Percentiles rank a stretch among this genome's conserved stretches.
Evolutionary conservation across 1,140 invertebrate genomes (phyloP).

Genomic region (Pseudomyrmex cubaensis): DNA sequence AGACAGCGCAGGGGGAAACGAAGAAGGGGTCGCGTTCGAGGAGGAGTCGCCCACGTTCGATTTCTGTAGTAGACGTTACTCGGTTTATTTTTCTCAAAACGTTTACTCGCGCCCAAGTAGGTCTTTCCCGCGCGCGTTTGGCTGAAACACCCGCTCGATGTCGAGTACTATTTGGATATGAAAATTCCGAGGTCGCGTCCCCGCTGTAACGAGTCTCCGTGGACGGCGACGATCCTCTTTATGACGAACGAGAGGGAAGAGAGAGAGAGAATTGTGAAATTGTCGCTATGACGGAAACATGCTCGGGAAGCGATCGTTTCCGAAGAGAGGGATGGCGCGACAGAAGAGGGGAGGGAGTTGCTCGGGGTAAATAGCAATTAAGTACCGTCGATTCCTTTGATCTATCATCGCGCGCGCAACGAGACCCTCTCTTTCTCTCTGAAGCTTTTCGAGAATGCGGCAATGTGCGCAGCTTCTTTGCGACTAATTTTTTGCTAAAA

Average conservation of each 20-base stretch:
- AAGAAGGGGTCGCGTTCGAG: constrained; percentile 11
- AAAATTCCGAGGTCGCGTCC: constrained; percentile 20
- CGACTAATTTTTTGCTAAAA: not conserved
- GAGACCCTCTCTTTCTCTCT: not conserved
- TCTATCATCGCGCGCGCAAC: constrained; percentile 47
- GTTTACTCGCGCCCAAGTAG: constrained; percentile 35
- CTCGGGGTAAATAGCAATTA: constrained; percentile 75
- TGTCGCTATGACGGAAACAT: constrained; percentile 7
- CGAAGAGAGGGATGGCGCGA: not conserved
- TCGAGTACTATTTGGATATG: constrained; percentile 55
- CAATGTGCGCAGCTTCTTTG: not conserved
- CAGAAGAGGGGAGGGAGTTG: not conserved
- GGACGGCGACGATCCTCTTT: constrained; percentile 8
- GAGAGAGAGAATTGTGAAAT: constrained; percentile 8
- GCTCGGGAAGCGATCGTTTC: constrained; percentile 27
- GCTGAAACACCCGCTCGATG: constrained; percentile 48
- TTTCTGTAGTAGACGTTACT: constrained; percentile 30
- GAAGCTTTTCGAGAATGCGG: constrained; percentile 6
- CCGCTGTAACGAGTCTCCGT: constrained; percentile 45
- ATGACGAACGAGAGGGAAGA: not conserved
- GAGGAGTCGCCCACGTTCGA: constrained; percentile 49
- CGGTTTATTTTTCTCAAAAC: constrained; percentile 49
- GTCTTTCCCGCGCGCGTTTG: not conserved
- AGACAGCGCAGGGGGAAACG: not conserved
- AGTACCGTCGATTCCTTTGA: constrained; percentile 70